Percentiles rank a stretch among this genome's conserved stretches.
Evolutionary conservation across 2,113 vertebrate genomes (phyloP).

Genomic region (Gymnarchus niloticus): DNA sequence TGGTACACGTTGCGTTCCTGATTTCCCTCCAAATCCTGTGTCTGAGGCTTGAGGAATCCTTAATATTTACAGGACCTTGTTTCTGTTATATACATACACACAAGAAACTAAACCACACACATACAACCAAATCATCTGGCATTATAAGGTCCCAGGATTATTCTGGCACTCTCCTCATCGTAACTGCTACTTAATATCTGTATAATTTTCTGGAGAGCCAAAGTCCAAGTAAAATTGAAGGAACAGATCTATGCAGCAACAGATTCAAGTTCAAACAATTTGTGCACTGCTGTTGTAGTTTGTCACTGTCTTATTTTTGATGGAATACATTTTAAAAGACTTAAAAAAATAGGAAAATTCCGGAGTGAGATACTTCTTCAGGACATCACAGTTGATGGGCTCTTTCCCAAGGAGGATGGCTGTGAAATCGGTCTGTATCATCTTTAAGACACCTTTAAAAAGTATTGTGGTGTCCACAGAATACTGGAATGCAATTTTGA

Average conservation of each 20-base stretch:
- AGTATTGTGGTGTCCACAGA: not conserved
- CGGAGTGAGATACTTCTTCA: too few species aligned
- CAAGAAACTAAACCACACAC: not conserved
- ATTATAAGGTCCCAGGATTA: not conserved
- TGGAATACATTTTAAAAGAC: not conserved
- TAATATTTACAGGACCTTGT: not conserved
- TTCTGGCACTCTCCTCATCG: not conserved
- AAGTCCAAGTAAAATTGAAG: not conserved
- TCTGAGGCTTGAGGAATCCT: not conserved
- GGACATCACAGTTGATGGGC: not conserved
- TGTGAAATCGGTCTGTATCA: not conserved
- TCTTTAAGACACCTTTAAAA: not conserved
- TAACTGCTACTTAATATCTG: not conserved
- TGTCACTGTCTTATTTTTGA: not conserved
- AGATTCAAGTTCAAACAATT: not conserved
- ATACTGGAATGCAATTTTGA: not conserved
- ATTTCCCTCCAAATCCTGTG: not conserved
- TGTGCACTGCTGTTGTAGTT: not conserved
- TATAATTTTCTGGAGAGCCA: not conserved
- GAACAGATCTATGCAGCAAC: not conserved
- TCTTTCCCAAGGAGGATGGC: not conserved
- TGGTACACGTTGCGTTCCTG: not conserved
- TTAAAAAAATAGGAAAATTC: not conserved
- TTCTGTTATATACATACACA: not conserved
- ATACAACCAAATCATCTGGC: not conserved